These are phyloP conservation scores for Turritopsis rubra DNA, from an alignment of 30 jellyfish, hydroid and myxozoan genomes.

Conservation along the genomic window DNA sequence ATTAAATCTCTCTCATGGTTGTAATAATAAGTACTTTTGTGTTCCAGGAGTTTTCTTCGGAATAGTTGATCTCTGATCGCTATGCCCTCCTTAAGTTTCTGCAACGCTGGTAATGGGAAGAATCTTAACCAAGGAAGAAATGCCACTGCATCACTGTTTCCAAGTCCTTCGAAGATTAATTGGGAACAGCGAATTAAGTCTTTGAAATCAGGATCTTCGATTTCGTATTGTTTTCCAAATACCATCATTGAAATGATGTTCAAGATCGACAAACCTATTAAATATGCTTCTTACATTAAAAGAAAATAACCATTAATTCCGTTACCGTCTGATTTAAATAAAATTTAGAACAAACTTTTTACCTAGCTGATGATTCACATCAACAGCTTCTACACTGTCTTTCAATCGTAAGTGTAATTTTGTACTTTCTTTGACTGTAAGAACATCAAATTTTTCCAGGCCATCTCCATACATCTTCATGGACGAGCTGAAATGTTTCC, in stretches of 20 bases:
- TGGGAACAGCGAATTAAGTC: slow-evolving; percentile 32
- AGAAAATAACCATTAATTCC: no score
- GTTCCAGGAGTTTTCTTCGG: slow-evolving; percentile 43
- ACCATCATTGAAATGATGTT: slow-evolving; percentile 63
- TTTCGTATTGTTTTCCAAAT: slow-evolving; percentile 55
- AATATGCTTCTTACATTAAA: no score
- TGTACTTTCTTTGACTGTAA: slow-evolving; percentile 29
- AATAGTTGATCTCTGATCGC: slow-evolving; percentile 11
- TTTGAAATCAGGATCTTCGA: slow-evolving; percentile 65
- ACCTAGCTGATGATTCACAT: slow-evolving; percentile 53
- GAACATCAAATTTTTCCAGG: slow-evolving; percentile 41
- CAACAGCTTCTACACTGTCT: slow-evolving; percentile 26
- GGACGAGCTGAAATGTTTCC: slow-evolving; percentile 59
- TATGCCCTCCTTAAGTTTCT: neutral
- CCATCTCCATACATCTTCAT: slow-evolving; percentile 59
- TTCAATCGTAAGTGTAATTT: slow-evolving; percentile 35
- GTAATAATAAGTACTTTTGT: slow-evolving; percentile 42
- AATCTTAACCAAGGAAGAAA: slow-evolving; percentile 50
- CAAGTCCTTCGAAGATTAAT: slow-evolving; percentile 39
- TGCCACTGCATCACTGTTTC: slow-evolving; percentile 29
- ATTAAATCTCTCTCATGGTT: slow-evolving; percentile 62
- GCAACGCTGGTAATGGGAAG: slow-evolving; percentile 26
- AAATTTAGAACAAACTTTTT: neutral
- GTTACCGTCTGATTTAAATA: neutral
- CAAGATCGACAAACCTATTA: slow-evolving; percentile 46